phyloP scores from a whole-genome alignment of 2,113 vertebrate species.

The Pomatorhinus ruficollis region DNA sequence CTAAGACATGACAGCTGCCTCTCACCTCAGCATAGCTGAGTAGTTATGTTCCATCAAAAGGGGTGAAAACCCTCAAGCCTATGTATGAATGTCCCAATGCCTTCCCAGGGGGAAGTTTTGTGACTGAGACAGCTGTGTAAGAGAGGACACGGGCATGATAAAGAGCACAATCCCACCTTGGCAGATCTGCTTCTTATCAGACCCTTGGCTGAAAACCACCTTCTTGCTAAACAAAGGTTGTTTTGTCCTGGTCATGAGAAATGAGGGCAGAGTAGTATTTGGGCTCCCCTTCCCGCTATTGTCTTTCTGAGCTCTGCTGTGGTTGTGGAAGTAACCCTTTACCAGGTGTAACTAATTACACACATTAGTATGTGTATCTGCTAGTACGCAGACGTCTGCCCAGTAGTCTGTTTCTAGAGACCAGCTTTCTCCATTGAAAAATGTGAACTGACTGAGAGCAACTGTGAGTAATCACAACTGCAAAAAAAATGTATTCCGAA shows the following conservation, averaged over 20 bases:
- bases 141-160: background rate
- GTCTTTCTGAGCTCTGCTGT: background rate
- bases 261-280: background rate
- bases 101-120: background rate
- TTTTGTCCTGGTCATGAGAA: background rate
- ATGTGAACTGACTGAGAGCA: background rate
- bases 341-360: too few relatives aligned
- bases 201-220: background rate
- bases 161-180: background rate
- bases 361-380: background rate
- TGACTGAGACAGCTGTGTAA: background rate
- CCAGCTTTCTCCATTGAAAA: background rate
- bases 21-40: background rate
- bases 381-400: background rate
- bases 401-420: background rate
- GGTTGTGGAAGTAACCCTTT: background rate
- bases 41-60: background rate
- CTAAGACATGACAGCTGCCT: background rate
- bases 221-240: background rate
- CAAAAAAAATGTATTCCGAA: background rate
- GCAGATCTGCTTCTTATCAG: background rate
- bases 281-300: fast-evolving
- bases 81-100: too few relatives aligned
- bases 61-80: background rate
- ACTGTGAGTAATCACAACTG: background rate